phyloP scores from a whole-genome alignment of 1,140 invertebrate species.

The Pemphigus obesinymphae region DNA sequence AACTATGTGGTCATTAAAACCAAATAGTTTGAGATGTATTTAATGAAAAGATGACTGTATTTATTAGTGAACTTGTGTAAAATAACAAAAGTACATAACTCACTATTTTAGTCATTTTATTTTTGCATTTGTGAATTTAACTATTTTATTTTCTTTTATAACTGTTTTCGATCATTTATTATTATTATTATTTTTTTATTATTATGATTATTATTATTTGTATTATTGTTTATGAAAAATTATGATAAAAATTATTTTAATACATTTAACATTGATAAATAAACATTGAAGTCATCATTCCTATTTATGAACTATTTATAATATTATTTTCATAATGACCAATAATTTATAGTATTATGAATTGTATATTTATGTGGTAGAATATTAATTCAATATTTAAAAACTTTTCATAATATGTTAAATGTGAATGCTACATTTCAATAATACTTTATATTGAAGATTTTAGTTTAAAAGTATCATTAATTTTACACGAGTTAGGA shows the following conservation, averaged over 20 bases:
- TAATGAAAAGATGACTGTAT: constrained; percentile 1
- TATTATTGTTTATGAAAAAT: constrained; percentile 35
- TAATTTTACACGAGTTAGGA: too few relatives aligned
- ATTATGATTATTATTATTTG: constrained; percentile 22
- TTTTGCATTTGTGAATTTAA: constrained; percentile 40
- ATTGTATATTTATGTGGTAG: too few relatives aligned
- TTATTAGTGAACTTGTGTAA: constrained; percentile 11
- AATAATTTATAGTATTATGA: too few relatives aligned
- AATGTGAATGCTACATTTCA: too few relatives aligned
- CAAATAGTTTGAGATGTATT: background rate
- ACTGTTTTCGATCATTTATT: constrained; percentile 36
- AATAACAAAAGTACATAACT: constrained; percentile 35
- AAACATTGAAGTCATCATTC: constrained; percentile 34
- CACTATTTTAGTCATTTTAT: constrained; percentile 40
- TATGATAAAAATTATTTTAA: constrained; percentile 25
- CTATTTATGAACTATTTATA: background rate
- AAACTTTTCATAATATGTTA: too few relatives aligned
- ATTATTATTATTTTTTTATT: constrained; percentile 24
- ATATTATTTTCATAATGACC: background rate
- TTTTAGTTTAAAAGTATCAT: too few relatives aligned
- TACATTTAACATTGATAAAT: constrained; percentile 39
- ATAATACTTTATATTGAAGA: too few relatives aligned
- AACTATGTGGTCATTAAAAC: background rate
- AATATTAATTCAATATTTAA: too few relatives aligned
- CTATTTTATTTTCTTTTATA: constrained; percentile 34